Evolutionary conservation across 2,888 invertebrate species (phyloP).

Genomic region (Epsilonema sp.): DNA sequence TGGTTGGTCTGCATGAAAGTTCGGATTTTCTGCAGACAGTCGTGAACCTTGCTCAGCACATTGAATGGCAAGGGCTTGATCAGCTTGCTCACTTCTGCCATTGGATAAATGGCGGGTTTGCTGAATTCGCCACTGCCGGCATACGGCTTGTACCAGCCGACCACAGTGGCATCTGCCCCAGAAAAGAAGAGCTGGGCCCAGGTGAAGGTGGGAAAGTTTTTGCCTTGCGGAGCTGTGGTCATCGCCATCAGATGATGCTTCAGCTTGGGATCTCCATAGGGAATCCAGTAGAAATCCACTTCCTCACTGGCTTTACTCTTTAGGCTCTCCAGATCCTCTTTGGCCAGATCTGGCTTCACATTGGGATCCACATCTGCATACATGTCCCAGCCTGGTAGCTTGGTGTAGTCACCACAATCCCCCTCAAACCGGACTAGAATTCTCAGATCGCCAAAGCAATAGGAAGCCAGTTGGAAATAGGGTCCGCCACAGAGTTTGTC

Average conservation of each 20-base stretch:
- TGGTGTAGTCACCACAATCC: conserved; percentile 24
- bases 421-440: conserved; percentile 25
- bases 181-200: conserved; percentile 28
- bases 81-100: conserved; percentile 24
- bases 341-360: conserved; percentile 6
- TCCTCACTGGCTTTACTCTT: too few species aligned
- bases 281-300: too few species aligned
- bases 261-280: too few species aligned
- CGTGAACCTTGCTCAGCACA: conserved; percentile 24
- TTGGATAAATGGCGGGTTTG: conserved; percentile 21
- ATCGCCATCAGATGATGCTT: conserved; percentile 8
- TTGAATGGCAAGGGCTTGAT: conserved; percentile 27
- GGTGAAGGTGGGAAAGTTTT: conserved; percentile 27
- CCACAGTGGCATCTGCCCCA: conserved; percentile 12
- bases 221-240: conserved; percentile 26
- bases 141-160: conserved; percentile 22
- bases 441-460: conserved; percentile 23
- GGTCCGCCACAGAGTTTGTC: conserved; percentile 16
- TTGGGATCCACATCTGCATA: too few species aligned
- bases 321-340: neutral
- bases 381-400: conserved; percentile 2
- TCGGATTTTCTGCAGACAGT: conserved; percentile 23
- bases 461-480: conserved; percentile 14
- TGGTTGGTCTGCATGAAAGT: conserved; percentile 25
- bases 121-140: conserved; percentile 25